Evolutionary conservation across 2,113 vertebrate species (phyloP).

Genomic region (Gulo gulo): DNA sequence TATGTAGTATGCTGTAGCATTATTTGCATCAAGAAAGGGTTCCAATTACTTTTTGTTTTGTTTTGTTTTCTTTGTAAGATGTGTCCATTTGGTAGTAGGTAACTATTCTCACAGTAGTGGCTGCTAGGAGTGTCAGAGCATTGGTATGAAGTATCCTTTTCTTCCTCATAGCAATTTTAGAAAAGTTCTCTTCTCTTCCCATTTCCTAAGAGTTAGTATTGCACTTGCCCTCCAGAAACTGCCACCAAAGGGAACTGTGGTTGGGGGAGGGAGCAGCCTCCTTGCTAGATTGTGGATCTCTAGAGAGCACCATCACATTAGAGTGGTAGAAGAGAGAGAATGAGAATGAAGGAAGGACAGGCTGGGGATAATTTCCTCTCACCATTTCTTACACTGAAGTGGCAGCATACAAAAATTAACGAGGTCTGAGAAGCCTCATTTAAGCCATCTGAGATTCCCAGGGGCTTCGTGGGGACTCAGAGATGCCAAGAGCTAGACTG

Average conservation of each 20-base stretch:
- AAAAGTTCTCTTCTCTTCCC: conserved; percentile 6
- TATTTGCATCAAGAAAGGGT: background rate
- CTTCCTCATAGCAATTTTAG: background rate
- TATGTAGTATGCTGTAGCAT: background rate
- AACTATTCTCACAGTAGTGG: background rate
- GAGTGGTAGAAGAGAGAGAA: background rate
- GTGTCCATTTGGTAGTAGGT: background rate
- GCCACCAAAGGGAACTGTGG: background rate
- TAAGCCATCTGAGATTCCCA: background rate
- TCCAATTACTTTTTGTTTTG: background rate
- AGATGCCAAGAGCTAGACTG: background rate
- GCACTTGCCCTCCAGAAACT: background rate
- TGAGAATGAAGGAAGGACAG: background rate
- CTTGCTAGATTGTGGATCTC: background rate
- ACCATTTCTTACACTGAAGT: background rate
- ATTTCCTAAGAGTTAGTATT: background rate
- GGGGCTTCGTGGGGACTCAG: background rate
- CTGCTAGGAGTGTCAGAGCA: background rate
- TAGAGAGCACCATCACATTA: background rate
- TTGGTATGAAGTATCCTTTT: background rate
- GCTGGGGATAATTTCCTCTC: background rate
- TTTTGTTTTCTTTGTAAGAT: background rate
- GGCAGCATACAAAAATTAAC: background rate
- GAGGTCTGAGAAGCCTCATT: conserved; percentile 24
- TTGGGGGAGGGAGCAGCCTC: background rate